Evolutionary conservation across 1,140 invertebrate genomes (phyloP).

Genomic region (Drosophila rufa): DNA sequence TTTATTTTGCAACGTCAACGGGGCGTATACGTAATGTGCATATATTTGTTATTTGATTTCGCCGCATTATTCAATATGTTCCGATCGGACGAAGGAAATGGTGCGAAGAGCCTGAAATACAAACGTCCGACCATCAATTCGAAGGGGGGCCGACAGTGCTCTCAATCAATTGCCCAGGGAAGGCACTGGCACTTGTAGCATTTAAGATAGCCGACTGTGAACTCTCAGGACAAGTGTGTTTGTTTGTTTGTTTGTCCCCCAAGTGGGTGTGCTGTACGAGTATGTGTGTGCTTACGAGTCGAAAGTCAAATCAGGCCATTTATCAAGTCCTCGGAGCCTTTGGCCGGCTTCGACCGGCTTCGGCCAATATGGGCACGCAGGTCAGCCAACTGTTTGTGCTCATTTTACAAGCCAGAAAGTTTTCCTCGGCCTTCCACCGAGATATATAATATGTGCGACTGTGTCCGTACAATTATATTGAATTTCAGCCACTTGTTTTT

Average conservation of each 20-base stretch:
- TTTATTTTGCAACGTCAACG: conserved; percentile 39
- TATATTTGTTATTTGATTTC: conserved; percentile 46
- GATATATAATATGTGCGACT: conserved; percentile 4
- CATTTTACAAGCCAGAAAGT: conserved; percentile 61
- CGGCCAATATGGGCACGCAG: conserved; percentile 56
- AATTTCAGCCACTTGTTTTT: conserved; percentile 57
- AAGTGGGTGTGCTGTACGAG: conserved; percentile 13
- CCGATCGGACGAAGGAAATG: conserved; percentile 22
- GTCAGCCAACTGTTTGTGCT: conserved; percentile 46
- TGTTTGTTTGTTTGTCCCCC: conserved; percentile 13
- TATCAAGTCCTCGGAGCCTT: conserved; percentile 54
- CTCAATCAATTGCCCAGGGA: conserved; percentile 41
- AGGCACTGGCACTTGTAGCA: conserved; percentile 57
- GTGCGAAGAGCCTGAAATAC: conserved; percentile 29
- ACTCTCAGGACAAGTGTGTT: conserved; percentile 15
- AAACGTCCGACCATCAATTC: conserved; percentile 48
- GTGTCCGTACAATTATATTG: conserved; percentile 45
- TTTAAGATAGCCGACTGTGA: conserved; percentile 52
- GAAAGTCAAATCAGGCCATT: conserved; percentile 65
- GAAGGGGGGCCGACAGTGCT: conserved; percentile 39
- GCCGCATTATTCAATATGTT: conserved; percentile 65
- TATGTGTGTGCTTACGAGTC: conserved; percentile 42
- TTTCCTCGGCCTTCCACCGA: conserved; percentile 2
- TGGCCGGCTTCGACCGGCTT: conserved; percentile 5
- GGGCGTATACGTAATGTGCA: conserved; percentile 40